Evolutionary conservation across 2,797 vertebrate species (phyloP), one percentile per base, ranked within the genome.

Genomic region (Alca torda): DNA sequence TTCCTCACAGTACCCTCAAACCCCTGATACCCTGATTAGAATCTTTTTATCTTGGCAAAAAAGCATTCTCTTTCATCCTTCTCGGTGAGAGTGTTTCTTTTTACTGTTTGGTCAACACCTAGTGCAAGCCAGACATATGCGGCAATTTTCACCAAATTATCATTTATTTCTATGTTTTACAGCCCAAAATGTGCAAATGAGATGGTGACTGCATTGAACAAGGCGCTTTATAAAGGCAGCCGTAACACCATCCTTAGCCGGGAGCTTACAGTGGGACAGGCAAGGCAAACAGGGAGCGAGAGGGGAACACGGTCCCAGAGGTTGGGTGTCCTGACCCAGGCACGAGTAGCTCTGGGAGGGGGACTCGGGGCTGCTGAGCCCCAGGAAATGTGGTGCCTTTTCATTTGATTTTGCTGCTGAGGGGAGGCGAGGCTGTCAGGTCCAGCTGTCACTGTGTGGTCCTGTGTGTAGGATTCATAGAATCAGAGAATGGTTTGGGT

Each of bases 211-310:
- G n/a, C 16, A 0, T 51, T 35, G 77, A 61, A 60, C 33, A n/a
- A 48, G 78, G 45, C 24, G 15, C 45, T 73, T 81, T 4, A 26
- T 37, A 56, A 72, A n/a, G 11, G 31, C 57, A 35, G 21, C 50
- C 0, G 0, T 48, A 68, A 26, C 16, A 82, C 79, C 25, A 5
- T 67, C 64, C 46, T 48, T 43, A 65, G 9, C 35, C 11, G 3
- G 43, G 31, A 73, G 35, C 41, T 53, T 35, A 6, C 4, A 5
- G 28, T 18, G 21, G 33, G 16, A 59, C 16, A 11, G 35, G 16
- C 12, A 28, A 46, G 23, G 26, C 33, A 43, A 18, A 35, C 17
- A 19, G 39, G 35, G 54, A 30, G 24, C 3, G 8, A 78, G 48
- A 20, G 13, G 30, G n/a, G 43, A 20, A 43, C 17, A 14, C 0